Evolutionary conservation across 2,797 vertebrate species (phyloP), one percentile per base, ranked within the genome.

Genomic region (Ciconia nigra): DNA sequence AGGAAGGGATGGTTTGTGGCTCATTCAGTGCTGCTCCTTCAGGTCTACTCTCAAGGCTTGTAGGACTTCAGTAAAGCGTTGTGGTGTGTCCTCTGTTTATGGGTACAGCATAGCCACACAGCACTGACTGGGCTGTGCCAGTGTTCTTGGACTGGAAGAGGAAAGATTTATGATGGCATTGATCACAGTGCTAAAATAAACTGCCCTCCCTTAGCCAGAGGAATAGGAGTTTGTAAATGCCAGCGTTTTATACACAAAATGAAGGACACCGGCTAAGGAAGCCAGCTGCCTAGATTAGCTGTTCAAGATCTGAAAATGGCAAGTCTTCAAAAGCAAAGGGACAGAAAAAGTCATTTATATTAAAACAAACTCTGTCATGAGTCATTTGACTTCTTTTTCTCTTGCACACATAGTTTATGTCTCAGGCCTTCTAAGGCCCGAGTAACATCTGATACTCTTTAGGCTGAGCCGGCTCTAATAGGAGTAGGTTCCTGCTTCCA

Each of bases 331-430:
- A 97, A 98, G 90, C 91, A 93, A 86, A 93, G 73, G 96, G 94
- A 79, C 97, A 97, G 96, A 93, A 97, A 61, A 80, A 97, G 96
- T 97, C 73, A 98, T 97, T 97, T 97, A 88, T 88, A 94, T 93
- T 97, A 96, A 96, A 98, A 95, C 95, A 97, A 98, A 97, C 85
- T 96, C 92, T 96, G 97, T 97, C 97, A 97, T 97, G 98, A 98
- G 97, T 98, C 97, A 98, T 98, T 98, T 97, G 97, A 98, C 97
- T 98, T 97, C 93, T 97, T 97, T 96, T 97, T 97, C 93, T 96
- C 92, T 95, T 76, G 86, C 89, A 96, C 83, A 80, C 96, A 96
- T 57, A 97, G 97, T 98, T 98, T 97, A 98, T 96, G 91, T 98
- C 95, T 97, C 96, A 87, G 93, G 85, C 74, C 73, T 97, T 97